A percentile compares a stretch with the other conserved stretches of the same genome.
Conservation (phyloP, 2,113 vertebrate genomes). For the Nicator chloris region DNA sequence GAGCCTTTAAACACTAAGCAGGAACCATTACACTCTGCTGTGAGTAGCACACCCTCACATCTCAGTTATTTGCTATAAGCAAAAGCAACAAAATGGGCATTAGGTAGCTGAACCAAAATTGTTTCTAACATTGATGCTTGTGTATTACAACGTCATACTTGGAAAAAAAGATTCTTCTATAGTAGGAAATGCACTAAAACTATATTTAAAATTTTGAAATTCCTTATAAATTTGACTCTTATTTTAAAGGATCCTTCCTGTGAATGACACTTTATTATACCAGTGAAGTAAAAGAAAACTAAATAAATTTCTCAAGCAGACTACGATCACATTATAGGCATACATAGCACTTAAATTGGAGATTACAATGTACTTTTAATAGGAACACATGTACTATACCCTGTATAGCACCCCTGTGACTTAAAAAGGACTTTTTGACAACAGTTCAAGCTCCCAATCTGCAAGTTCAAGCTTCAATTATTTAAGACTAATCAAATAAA, state of each 20-base stretch:
- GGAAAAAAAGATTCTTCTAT: not conserved
- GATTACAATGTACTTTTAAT: not conserved
- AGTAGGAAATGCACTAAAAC: not conserved
- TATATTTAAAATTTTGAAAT: not conserved
- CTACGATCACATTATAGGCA: not conserved
- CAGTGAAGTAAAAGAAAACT: not conserved
- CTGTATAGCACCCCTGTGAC: not conserved
- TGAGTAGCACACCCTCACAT: not conserved
- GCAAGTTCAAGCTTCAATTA: not conserved
- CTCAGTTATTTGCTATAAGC: not conserved
- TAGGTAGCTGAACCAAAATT: not conserved
- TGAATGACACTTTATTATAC: not conserved
- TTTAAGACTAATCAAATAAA: not conserved
- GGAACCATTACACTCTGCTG: not conserved
- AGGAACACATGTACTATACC: not conserved
- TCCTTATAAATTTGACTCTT: not conserved
- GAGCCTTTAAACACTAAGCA: not conserved
- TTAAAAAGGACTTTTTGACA: not conserved
- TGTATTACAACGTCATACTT: not conserved
- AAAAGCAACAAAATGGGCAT: not conserved
- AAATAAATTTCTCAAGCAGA: not conserved
- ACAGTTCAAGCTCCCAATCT: not conserved
- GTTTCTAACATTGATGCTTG: not conserved
- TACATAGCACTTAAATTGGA: not conserved
- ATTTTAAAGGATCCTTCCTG: not conserved